Base-by-base conservation (phyloP, 2,797 vertebrate species). In the Ptychadena robeensis region DNA sequence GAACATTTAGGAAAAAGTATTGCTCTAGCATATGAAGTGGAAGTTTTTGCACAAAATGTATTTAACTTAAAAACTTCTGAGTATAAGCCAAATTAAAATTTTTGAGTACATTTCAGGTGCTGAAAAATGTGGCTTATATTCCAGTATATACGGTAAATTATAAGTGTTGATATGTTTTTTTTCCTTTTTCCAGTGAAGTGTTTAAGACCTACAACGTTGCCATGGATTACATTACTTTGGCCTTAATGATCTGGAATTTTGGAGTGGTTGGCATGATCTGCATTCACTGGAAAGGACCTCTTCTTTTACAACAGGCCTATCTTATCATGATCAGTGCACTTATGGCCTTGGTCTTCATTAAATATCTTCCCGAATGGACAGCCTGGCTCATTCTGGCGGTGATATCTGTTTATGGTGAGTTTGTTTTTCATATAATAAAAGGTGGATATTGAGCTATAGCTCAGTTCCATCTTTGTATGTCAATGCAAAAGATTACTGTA, bases 321-420 rank as follows among this genome's bases (percentile, higher is more conserved):
- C 96, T 99, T 88, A 99, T 99, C 87, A 99, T 99, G 97, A 99
- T 99, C 91, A 98, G 97, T 0, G 98, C 98, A 87, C 95, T 99
- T 88, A 99, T 99, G 98, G 97, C 98, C 25, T 93, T 99, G 87
- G 98, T 99, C 72, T 99, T 99, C 92, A 99, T 99, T 90, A 99
- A 99, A 88, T 99, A 98, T 89, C 95, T 99, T 87, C 98, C 98
- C 0, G 97, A 99, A 87, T 99, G 98, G 98, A 98, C 98, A 2
- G 96, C 97, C 0, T 99, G 98, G 98, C 96, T 99, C 89, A 99
- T 99, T 89, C 89, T 99, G 87, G 98, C 96, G 15, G 96, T 96
- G 86, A 99, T 99, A 90, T 99, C 98, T 5, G 95, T 99, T 86
- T 99, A 99, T 48, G 98, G 98, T 99, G 93, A 95, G 93, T 82